Base-by-base conservation (phyloP, 2,888 invertebrate genomes). In the Dryocosmus kuriphilus region DNA sequence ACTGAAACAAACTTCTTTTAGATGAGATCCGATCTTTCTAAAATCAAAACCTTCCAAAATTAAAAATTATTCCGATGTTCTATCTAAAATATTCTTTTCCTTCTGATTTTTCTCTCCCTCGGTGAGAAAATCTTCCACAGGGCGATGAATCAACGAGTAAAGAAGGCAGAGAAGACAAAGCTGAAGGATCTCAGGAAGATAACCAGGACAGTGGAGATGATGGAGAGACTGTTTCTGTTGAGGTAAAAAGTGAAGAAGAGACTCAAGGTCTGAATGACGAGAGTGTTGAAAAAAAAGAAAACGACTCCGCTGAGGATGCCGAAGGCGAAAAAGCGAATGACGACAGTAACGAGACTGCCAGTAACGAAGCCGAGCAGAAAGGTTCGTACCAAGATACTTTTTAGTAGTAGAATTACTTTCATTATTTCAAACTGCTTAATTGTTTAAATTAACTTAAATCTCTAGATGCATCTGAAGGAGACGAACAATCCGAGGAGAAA, bases 141-240 rank as follows among this genome's bases (percentile, higher is more conserved):
- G 85, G 79, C 76, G 85, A 85, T 41, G 82, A 75, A 67, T 75
- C 51, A 65, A 61, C 16, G 75, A 76, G 61, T 61, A 73, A 74
- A 41, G 73, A 74, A 55, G 78, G 75, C 41, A 46, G 41, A 9
- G 65, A 35, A 16, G 65, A 65, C 9, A 65, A 19, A 38, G 11
- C 14, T 16, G 67, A 27, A 46, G 77, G 77, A 80, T 75, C 73
- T 75, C 77, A 67, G 76, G 65, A 73, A 79, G 76, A 30, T 74
- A 80, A 83, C 60, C 82, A 83, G 73, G 83, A 85, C 35, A 82
- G 78, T 79, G 83, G 80, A 46, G 80, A 80, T 35, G 82, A 73
- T 41, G 77, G 77, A n/a, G 82, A 82, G 65, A 81, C 77, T 46
- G 75, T 83, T 60, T 80, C 77, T 46, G 75, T 83, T 60, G 81